Evolutionary conservation across 2,113 vertebrate genomes (phyloP).

Genomic region (Rousettus leschenaultii): DNA sequence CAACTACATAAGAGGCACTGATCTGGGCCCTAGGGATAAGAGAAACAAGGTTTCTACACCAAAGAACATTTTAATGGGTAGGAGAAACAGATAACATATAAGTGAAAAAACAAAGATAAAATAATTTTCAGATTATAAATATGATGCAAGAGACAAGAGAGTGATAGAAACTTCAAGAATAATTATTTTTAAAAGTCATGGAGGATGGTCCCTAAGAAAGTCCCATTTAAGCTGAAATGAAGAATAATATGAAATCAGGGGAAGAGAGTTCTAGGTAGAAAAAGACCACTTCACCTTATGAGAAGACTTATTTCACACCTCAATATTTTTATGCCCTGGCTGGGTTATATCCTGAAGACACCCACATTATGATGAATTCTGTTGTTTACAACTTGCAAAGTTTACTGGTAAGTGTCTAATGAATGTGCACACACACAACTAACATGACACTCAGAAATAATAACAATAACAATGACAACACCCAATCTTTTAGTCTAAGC

Average conservation of each 20-base stretch:
- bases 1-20: neutral
- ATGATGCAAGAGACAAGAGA: neutral
- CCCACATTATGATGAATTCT: neutral
- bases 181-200: neutral
- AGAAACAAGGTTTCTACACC: neutral
- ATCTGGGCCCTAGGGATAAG: neutral
- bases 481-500: neutral
- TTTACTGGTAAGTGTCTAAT: neutral
- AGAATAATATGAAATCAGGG: neutral
- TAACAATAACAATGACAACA: neutral
- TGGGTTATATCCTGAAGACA: neutral
- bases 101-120: conserved; percentile 9
- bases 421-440: neutral
- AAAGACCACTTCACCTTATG: neutral
- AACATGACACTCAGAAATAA: neutral
- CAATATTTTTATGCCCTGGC: neutral
- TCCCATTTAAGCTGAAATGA: neutral
- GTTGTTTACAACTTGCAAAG: neutral
- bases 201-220: neutral
- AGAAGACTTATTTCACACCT: neutral
- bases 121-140: conserved; percentile 2
- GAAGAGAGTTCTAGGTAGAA: neutral
- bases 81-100: neutral
- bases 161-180: neutral
- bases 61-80: neutral